Evolutionary conservation across 2,888 invertebrate species (phyloP).

Genomic region (Drosophila multiciliata): DNA sequence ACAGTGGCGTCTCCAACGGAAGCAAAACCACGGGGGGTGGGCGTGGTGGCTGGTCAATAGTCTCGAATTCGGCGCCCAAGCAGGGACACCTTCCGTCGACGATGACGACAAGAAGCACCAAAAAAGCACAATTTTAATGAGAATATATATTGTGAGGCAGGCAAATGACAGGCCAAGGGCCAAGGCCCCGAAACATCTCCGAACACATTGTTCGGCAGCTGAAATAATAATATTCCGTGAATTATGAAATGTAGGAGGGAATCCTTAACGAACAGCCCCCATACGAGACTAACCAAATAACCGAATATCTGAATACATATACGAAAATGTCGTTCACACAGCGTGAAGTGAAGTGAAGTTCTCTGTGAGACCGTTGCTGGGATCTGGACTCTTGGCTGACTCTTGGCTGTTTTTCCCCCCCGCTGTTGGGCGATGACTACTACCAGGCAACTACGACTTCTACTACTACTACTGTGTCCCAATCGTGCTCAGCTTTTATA

Average conservation of each 20-base stretch:
- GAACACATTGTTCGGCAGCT: conserved; percentile 70
- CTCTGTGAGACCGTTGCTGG: conserved; percentile 19
- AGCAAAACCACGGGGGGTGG: conserved; percentile 81
- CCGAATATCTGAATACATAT: conserved; percentile 25
- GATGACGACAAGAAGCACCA: conserved; percentile 67
- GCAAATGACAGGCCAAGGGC: conserved; percentile 68
- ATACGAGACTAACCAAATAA: conserved; percentile 18
- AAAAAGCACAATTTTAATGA: conserved; percentile 79
- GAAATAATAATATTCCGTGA: conserved; percentile 81
- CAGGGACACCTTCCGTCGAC: conserved; percentile 57
- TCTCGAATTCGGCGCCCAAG: conserved; percentile 48
- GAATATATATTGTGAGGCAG: conserved; percentile 79
- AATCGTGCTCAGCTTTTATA: conserved; percentile 67
- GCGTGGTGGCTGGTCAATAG: conserved; percentile 64
- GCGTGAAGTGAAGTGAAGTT: conserved; percentile 65
- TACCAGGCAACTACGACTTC: conserved; percentile 50
- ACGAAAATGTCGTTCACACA: conserved; percentile 81
- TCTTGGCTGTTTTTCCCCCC: conserved; percentile 50
- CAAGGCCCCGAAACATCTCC: conserved; percentile 25
- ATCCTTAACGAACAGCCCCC: conserved; percentile 65
- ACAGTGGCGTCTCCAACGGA: conserved; percentile 80
- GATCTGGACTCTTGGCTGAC: conserved; percentile 21
- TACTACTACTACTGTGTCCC: conserved; percentile 31
- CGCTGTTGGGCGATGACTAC: conserved; percentile 80
- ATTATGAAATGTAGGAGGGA: conserved; percentile 74